These are phyloP conservation scores for Thecocarcelia acutangulata DNA, from an alignment of 2,888 invertebrate species.

Conservation along the genomic window DNA sequence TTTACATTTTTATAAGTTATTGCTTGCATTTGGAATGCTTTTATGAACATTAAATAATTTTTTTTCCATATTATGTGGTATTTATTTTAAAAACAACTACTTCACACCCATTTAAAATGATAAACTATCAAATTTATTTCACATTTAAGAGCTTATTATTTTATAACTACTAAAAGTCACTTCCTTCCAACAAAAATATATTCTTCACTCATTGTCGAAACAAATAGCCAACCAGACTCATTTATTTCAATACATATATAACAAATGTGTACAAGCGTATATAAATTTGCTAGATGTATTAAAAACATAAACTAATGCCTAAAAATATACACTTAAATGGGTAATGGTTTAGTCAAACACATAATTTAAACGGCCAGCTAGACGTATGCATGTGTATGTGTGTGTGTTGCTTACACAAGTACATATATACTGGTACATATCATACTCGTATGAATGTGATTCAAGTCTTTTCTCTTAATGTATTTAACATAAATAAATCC, in stretches of 20 bases:
- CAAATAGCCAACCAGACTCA: slow-evolving; percentile 46
- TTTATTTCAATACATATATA: slow-evolving; percentile 51
- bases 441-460: too few relatives aligned
- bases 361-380: slow-evolving; percentile 66
- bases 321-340: slow-evolving; percentile 54
- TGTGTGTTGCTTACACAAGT: too few relatives aligned
- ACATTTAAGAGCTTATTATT: slow-evolving; percentile 35
- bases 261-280: background rate
- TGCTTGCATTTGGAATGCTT: background rate
- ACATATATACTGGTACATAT: too few relatives aligned
- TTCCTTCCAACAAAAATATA: slow-evolving; percentile 26
- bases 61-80: background rate
- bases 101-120: slow-evolving; percentile 5
- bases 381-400: background rate
- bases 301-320: slow-evolving; percentile 41
- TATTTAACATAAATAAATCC: slow-evolving; percentile 18
- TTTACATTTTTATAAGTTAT: background rate
- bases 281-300: slow-evolving; percentile 24
- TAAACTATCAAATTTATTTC: slow-evolving; percentile 26
- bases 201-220: background rate
- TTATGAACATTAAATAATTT: background rate
- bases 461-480: background rate
- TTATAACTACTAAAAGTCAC: slow-evolving; percentile 34
- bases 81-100: background rate
- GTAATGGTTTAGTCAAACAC: slow-evolving; percentile 44